These are phyloP conservation scores for Setophaga petechia DNA, from an alignment of 2,113 vertebrate genomes.

Conservation along the genomic window DNA sequence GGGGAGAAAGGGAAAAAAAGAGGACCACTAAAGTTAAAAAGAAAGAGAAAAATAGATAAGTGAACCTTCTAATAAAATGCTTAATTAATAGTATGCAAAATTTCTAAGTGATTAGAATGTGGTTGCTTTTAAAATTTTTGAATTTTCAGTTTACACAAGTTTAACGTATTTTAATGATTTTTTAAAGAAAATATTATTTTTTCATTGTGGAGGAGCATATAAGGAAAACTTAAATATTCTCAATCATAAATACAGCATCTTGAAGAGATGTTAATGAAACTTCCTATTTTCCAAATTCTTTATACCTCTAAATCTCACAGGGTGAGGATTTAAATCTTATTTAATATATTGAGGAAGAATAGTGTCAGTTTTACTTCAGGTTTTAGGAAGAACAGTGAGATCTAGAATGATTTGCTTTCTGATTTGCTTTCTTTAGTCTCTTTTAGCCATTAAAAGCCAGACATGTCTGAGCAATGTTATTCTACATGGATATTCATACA, in stretches of 20 bases:
- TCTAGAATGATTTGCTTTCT: background rate
- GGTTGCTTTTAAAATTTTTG: background rate
- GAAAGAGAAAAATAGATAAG: background rate
- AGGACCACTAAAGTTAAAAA: background rate
- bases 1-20: background rate
- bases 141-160: background rate
- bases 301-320: background rate
- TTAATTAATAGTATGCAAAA: background rate
- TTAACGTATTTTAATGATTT: background rate
- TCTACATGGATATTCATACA: background rate
- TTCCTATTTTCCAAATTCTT: background rate
- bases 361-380: background rate
- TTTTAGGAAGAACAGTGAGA: background rate
- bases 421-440: background rate
- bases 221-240: background rate
- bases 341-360: background rate
- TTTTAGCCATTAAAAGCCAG: background rate
- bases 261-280: background rate
- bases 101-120: background rate
- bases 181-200: background rate
- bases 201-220: background rate
- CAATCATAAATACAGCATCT: background rate
- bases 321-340: background rate
- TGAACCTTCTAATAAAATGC: background rate
- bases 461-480: background rate